Evolutionary conservation across 2,888 invertebrate species (phyloP).

Genomic region (Stenurella melanura): DNA sequence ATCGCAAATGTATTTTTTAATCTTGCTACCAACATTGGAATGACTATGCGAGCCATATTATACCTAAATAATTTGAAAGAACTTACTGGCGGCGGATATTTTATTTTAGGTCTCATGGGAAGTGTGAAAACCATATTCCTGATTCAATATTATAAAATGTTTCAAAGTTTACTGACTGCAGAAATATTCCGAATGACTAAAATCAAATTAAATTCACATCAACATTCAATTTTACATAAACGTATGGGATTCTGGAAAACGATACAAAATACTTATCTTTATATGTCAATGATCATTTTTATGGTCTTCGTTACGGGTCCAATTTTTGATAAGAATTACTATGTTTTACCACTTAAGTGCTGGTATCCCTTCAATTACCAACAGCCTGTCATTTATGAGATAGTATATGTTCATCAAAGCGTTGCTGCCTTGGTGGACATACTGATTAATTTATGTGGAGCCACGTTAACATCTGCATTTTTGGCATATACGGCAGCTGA

Average conservation of each 20-base stretch:
- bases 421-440: neutral
- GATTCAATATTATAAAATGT: neutral
- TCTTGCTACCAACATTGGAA: neutral
- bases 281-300: neutral
- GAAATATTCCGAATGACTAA: neutral
- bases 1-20: neutral
- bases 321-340: neutral
- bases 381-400: neutral
- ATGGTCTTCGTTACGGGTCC: neutral
- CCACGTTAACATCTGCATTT: neutral
- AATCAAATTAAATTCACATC: neutral
- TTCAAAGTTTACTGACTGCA: neutral
- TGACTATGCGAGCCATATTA: neutral
- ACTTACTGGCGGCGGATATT: neutral
- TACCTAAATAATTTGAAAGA: neutral
- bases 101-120: neutral
- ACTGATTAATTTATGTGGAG: neutral
- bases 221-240: neutral
- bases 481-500: neutral
- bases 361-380: neutral
- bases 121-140: neutral
- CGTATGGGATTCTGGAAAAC: neutral
- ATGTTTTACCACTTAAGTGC: neutral
- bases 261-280: neutral
- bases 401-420: neutral